phyloP scores from a whole-genome alignment of 2,888 invertebrate genomes.

The Nomada goodeniana region DNA sequence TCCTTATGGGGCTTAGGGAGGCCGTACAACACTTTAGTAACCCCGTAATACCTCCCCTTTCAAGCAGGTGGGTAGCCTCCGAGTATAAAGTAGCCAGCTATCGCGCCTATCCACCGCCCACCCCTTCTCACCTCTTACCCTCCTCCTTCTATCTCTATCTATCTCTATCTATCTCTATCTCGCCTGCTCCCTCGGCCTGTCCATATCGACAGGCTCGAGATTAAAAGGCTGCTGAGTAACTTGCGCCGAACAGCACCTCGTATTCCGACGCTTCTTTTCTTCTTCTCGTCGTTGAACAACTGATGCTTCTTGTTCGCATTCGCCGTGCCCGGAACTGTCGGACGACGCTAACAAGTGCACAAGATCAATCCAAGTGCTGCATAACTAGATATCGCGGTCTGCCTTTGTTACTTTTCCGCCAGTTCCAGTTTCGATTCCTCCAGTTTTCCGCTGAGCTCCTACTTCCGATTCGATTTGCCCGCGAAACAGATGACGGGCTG shows the following conservation, averaged over 20 bases:
- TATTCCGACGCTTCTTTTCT: too few relatives aligned
- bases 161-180: not conserved
- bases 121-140: constrained; percentile 21
- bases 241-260: constrained; percentile 58
- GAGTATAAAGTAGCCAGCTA: constrained; percentile 70
- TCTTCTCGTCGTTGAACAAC: too few relatives aligned
- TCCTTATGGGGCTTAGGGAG: constrained; percentile 82
- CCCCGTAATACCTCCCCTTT: constrained; percentile 81
- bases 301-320: not conserved
- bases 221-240: constrained; percentile 68
- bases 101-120: constrained; percentile 40
- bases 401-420: too few relatives aligned
- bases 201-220: constrained; percentile 68
- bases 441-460: not conserved
- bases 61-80: constrained; percentile 64
- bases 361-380: not conserved
- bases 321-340: not conserved
- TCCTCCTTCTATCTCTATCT: too few relatives aligned
- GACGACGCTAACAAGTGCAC: not conserved
- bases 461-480: too few relatives aligned
- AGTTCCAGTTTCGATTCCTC: not conserved
- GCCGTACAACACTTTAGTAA: constrained; percentile 84
- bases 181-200: not conserved
- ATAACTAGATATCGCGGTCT: too few relatives aligned
- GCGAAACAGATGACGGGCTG: too few relatives aligned